Evolutionary conservation across 2,888 invertebrate genomes (phyloP).

Genomic region (Diarsia dahlii): DNA sequence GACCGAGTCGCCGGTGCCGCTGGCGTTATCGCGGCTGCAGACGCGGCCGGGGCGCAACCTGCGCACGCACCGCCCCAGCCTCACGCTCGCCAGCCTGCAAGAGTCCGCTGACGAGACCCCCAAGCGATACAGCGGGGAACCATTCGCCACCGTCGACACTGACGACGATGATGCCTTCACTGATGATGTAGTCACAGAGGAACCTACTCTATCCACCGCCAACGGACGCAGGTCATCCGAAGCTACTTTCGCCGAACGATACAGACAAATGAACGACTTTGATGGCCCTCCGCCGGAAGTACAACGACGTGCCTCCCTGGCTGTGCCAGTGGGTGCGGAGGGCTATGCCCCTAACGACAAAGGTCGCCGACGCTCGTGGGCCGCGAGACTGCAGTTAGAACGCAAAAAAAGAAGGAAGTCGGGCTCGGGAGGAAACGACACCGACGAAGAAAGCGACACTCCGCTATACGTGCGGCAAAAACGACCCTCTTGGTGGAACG

Average conservation of each 20-base stretch:
- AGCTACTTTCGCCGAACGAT: slow-evolving; percentile 86
- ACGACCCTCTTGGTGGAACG: slow-evolving; percentile 97
- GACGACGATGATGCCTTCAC: slow-evolving; percentile 86
- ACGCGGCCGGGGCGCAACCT: slow-evolving; percentile 79
- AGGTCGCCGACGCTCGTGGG: slow-evolving; percentile 92
- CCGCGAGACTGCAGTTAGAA: slow-evolving; percentile 88
- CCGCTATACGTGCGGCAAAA: slow-evolving; percentile 92
- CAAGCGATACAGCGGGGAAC: slow-evolving; percentile 85
- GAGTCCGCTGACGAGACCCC: slow-evolving; percentile 86
- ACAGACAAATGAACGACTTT: slow-evolving; percentile 85
- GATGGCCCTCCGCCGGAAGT: slow-evolving; percentile 84
- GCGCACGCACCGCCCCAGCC: slow-evolving; percentile 84
- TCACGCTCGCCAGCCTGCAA: slow-evolving; percentile 87
- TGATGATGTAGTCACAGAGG: slow-evolving; percentile 76
- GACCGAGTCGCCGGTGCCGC: slow-evolving; percentile 88
- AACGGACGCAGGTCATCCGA: slow-evolving; percentile 88
- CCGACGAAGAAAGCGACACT: slow-evolving; percentile 85
- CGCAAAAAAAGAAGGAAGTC: slow-evolving; percentile 91
- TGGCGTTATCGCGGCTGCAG: slow-evolving; percentile 86
- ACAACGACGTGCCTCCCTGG: slow-evolving; percentile 87
- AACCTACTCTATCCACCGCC: slow-evolving; percentile 76
- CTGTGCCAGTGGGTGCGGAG: slow-evolving; percentile 82
- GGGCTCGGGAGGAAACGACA: slow-evolving; percentile 87
- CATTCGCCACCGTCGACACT: slow-evolving; percentile 78
- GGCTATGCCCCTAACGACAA: slow-evolving; percentile 85